phyloP scores from a whole-genome alignment of 23 tunicate species.

The Ascidia mentula region DNA sequence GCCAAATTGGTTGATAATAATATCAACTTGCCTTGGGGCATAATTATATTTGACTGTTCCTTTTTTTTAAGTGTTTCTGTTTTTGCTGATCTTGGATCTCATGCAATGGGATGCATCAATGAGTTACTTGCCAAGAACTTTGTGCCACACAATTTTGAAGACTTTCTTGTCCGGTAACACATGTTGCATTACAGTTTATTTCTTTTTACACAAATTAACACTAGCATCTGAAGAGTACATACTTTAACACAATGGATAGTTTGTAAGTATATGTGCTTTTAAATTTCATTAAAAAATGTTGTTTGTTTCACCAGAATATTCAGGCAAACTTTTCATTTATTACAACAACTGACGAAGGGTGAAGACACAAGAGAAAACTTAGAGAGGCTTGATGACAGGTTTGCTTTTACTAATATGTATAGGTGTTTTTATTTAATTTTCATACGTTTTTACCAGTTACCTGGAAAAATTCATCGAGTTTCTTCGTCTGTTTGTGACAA shows the following conservation, averaged over 20 bases:
- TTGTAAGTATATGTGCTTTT: neutral
- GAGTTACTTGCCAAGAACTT: constrained; percentile 77
- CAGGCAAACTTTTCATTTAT: constrained; percentile 69
- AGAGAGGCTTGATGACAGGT: constrained; percentile 71
- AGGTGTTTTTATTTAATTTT: too few relatives aligned
- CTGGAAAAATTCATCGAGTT: constrained; percentile 80
- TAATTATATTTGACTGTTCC: too few relatives aligned
- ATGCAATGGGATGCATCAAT: constrained; percentile 79
- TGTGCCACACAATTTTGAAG: constrained; percentile 87
- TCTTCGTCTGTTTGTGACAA: constrained; percentile 67
- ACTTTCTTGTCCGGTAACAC: constrained; percentile 52
- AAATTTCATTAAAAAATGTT: neutral
- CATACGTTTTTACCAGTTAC: constrained; percentile 45
- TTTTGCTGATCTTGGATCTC: constrained; percentile 34
- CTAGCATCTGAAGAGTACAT: too few relatives aligned
- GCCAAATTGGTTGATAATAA: too few relatives aligned
- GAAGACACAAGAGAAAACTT: constrained; percentile 37
- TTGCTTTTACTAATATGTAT: neutral
- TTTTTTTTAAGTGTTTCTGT: neutral
- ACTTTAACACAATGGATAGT: too few relatives aligned
- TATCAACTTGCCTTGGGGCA: too few relatives aligned
- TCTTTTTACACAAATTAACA: too few relatives aligned
- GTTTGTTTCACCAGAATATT: constrained; percentile 54
- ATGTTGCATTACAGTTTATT: too few relatives aligned
- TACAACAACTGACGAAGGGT: constrained; percentile 70